Conservation (phyloP, 1,140 invertebrate genomes). For the Gonatopus flavifemur region DNA sequence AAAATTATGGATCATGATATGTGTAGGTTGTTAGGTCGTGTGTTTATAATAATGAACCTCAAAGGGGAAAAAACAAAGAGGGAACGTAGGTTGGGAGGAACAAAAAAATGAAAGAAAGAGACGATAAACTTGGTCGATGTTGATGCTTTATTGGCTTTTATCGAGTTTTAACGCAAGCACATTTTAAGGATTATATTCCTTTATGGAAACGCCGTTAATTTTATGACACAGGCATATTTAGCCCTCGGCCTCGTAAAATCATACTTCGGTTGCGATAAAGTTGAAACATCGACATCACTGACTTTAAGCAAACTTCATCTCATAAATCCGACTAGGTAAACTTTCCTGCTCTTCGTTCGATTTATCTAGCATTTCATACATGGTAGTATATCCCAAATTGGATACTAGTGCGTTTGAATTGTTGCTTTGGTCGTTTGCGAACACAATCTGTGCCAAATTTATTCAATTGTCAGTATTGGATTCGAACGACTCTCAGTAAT, state of each 20-base stretch:
- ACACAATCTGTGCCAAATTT: no score
- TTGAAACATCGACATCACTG: constrained; percentile 51
- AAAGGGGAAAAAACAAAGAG: not conserved
- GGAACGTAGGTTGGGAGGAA: not conserved
- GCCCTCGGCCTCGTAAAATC: constrained; percentile 52
- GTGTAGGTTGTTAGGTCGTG: no score
- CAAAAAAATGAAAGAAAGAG: not conserved
- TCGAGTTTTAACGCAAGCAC: constrained; percentile 49
- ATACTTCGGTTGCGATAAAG: constrained; percentile 54
- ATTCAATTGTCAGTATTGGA: no score
- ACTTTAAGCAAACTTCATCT: constrained; percentile 50
- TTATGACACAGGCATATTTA: constrained; percentile 55
- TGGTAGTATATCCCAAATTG: no score
- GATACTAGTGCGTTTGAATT: no score
- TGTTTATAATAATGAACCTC: not conserved
- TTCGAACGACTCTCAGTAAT: no score
- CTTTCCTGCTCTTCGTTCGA: no score
- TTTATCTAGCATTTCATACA: no score
- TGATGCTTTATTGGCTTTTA: constrained; percentile 55
- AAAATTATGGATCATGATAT: no score
- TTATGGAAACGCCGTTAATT: constrained; percentile 57
- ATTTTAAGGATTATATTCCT: constrained; percentile 46
- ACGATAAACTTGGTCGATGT: constrained; percentile 31
- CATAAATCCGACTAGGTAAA: constrained; percentile 52
- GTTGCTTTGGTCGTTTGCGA: no score